Conservation (phyloP, 53 echinoderm and acorn worm species). For the Patiria pectinifera region DNA sequence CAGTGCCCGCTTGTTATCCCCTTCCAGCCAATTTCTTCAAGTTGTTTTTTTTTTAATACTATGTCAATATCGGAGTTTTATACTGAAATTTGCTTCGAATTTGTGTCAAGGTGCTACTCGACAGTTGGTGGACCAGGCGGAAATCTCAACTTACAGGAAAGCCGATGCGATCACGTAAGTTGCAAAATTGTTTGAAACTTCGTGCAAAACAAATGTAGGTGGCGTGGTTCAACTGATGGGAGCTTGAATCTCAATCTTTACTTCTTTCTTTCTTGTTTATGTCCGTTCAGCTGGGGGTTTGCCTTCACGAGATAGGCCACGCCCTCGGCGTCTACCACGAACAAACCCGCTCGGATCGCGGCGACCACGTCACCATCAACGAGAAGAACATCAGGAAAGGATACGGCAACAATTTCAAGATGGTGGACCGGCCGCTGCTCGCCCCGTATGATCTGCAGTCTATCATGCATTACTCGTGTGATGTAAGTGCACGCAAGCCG, state of each 20-base stretch:
- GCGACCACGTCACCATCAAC: not conserved
- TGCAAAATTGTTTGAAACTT: not conserved
- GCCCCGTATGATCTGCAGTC: conserved; percentile 29
- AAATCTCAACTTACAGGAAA: conserved; percentile 5
- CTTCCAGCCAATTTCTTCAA: no score
- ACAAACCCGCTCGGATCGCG: conserved; percentile 5
- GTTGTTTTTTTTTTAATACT: not conserved
- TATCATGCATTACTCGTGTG: conserved; percentile 16
- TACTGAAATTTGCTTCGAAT: not conserved
- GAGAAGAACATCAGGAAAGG: conserved; percentile 3
- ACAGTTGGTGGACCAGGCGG: conserved; percentile 35
- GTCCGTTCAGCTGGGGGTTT: not conserved
- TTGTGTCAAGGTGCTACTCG: conserved; percentile 5
- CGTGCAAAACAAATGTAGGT: no score
- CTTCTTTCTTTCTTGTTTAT: no score
- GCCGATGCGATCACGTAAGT: conserved; percentile 1
- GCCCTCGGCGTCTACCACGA: conserved; percentile 29
- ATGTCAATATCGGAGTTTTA: not conserved
- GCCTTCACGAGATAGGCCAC: conserved; percentile 18
- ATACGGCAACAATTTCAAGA: conserved; percentile 6
- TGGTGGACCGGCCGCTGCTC: not conserved
- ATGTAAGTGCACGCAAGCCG: conserved; percentile 5
- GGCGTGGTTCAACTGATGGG: no score
- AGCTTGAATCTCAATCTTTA: no score
- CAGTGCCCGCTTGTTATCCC: no score